A percentile compares a stretch with the other conserved stretches of the same genome.
phyloP scores from a whole-genome alignment of 2,888 invertebrate genomes.

The Melanargia galathea region DNA sequence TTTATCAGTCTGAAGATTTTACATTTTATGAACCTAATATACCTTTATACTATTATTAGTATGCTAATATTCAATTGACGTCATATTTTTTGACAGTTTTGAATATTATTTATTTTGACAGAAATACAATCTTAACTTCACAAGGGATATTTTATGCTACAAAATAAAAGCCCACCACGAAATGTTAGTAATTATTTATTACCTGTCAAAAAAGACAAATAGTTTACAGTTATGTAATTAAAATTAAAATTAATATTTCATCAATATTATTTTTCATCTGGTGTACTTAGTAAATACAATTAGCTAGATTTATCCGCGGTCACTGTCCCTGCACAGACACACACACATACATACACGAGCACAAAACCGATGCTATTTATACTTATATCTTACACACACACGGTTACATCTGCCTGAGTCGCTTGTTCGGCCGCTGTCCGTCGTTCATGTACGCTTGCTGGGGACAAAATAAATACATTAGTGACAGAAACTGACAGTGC shows the following conservation, averaged over 20 bases:
- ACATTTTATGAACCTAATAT: too few species aligned
- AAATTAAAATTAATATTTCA: slow-evolving; percentile 36
- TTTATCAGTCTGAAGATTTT: too few species aligned
- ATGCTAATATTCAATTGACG: too few species aligned
- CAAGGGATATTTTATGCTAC: not conserved
- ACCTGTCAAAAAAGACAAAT: slow-evolving; percentile 79
- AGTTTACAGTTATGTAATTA: slow-evolving; percentile 70
- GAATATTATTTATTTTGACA: not conserved
- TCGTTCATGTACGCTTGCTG: slow-evolving; percentile 77
- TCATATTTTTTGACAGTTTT: too few species aligned
- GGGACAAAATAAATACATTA: slow-evolving; percentile 13
- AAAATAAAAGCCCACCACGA: slow-evolving; percentile 33
- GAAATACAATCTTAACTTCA: not conserved
- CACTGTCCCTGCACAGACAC: slow-evolving; percentile 67
- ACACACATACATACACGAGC: slow-evolving; percentile 54
- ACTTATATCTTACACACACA: slow-evolving; percentile 24
- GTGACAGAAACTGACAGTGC: not conserved
- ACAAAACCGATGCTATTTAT: slow-evolving; percentile 32
- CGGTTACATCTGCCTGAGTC: slow-evolving; percentile 73
- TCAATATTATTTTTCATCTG: slow-evolving; percentile 50
- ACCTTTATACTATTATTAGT: too few species aligned
- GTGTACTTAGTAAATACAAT: slow-evolving; percentile 82
- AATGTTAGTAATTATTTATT: slow-evolving; percentile 79
- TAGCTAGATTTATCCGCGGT: slow-evolving; percentile 75
- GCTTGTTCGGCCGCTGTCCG: slow-evolving; percentile 79